Evolutionary conservation across 2,113 vertebrate species (phyloP).

Genomic region (Arizona elegans): DNA sequence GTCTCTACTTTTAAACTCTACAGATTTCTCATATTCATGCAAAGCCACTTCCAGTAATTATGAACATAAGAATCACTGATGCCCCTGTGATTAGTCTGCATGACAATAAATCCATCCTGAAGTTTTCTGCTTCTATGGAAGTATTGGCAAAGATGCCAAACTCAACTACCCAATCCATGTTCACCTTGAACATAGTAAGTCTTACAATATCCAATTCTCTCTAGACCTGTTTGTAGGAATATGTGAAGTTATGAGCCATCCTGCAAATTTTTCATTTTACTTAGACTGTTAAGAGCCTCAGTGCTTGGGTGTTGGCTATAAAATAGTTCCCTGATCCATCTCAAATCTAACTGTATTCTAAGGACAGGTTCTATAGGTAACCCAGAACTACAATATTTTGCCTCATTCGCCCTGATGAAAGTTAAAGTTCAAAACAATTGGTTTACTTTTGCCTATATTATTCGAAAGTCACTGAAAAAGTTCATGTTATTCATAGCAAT

Average conservation of each 20-base stretch:
- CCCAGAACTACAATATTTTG: background rate
- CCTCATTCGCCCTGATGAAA: background rate
- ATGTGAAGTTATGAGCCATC: background rate
- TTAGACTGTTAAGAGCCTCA: background rate
- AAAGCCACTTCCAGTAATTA: slow-evolving; percentile 61
- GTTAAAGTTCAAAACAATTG: background rate
- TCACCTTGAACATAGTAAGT: slow-evolving; percentile 71
- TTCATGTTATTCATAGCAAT: background rate
- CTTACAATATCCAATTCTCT: background rate
- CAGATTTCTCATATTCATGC: slow-evolving; percentile 65
- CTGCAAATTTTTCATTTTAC: background rate
- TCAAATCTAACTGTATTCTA: background rate
- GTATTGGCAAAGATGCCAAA: slow-evolving; percentile 61
- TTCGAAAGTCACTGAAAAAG: background rate
- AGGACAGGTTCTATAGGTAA: background rate
- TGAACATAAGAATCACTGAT: slow-evolving; percentile 59
- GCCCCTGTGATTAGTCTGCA: slow-evolving; percentile 58
- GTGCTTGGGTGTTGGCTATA: background rate
- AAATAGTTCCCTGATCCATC: background rate
- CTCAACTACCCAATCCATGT: slow-evolving; percentile 44
- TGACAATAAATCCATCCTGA: slow-evolving; percentile 44
- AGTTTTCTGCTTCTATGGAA: slow-evolving; percentile 61
- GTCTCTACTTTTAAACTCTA: slow-evolving; percentile 5
- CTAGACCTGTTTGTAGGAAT: background rate
- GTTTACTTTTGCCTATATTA: background rate